Conservation (phyloP, 2,888 invertebrate genomes). For the Xylophagus ater region DNA sequence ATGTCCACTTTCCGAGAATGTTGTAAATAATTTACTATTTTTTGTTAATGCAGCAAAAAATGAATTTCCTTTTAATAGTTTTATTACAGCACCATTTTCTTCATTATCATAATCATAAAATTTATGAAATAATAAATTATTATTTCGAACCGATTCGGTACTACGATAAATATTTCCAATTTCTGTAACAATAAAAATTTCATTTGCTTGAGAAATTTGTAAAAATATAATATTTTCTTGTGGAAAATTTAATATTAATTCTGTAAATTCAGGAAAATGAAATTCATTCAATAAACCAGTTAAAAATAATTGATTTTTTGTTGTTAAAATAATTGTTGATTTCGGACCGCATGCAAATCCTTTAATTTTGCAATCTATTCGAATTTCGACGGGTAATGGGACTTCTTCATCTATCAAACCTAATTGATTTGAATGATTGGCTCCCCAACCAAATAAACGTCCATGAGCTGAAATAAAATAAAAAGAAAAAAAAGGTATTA, state of each 20-base stretch:
- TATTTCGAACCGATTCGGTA: conserved; percentile 31
- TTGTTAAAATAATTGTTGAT: conserved; percentile 35
- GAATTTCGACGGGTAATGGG: conserved; percentile 30
- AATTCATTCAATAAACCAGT: conserved; percentile 35
- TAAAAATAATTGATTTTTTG: conserved; percentile 29
- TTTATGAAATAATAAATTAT: conserved; percentile 34
- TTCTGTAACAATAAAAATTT: conserved; percentile 36
- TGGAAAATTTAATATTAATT: conserved; percentile 32
- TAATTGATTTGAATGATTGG: conserved; percentile 30
- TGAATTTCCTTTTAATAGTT: conserved; percentile 32
- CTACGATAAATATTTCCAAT: conserved; percentile 35
- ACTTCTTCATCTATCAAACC: conserved; percentile 19
- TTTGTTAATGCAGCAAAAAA: conserved; percentile 35
- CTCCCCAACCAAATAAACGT: conserved; percentile 35
- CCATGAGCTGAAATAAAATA: conserved; percentile 26
- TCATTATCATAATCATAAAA: conserved; percentile 38
- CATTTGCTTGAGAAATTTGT: conserved; percentile 35
- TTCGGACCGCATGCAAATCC: conserved; percentile 34
- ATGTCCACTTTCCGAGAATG: conserved; percentile 38
- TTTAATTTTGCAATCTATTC: conserved; percentile 28
- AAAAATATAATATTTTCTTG: conserved; percentile 26
- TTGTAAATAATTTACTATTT: conserved; percentile 36
- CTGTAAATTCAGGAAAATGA: conserved; percentile 32
- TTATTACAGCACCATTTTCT: conserved; percentile 36
- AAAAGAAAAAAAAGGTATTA: not conserved